These are phyloP conservation scores for Zhuqinia jingwanae DNA, from an alignment of 2,888 invertebrate species.

Conservation along the genomic window DNA sequence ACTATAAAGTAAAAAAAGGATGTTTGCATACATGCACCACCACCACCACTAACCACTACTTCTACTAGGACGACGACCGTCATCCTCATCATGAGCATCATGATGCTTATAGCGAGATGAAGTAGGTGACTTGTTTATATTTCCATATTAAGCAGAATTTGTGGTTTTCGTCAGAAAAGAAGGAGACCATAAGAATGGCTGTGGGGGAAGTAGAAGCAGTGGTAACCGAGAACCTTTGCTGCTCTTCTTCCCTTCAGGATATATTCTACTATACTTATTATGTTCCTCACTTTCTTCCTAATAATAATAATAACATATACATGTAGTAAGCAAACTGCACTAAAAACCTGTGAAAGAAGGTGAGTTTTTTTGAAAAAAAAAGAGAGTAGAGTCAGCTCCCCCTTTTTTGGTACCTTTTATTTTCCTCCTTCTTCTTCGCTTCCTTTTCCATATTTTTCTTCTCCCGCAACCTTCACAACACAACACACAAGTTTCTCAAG, in stretches of 20 bases:
- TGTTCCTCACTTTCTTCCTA: background rate
- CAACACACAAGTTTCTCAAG: too few relatives aligned
- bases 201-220: slow-evolving; percentile 45
- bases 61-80: too few relatives aligned
- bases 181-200: slow-evolving; percentile 55
- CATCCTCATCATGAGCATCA: background rate
- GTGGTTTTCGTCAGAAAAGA: slow-evolving; percentile 61
- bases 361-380: slow-evolving; percentile 12
- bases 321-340: background rate
- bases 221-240: slow-evolving; percentile 20
- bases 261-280: background rate
- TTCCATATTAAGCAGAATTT: slow-evolving; percentile 69
- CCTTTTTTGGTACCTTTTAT: slow-evolving; percentile 8
- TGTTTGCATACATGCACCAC: slow-evolving; percentile 40
- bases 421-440: slow-evolving; percentile 8
- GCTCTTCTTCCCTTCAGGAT: slow-evolving; percentile 28
- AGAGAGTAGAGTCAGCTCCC: slow-evolving; percentile 24
- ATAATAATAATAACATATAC: too few relatives aligned
- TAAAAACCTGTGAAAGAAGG: slow-evolving; percentile 42
- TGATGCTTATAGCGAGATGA: slow-evolving; percentile 39
- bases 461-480: too few relatives aligned
- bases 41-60: too few relatives aligned
- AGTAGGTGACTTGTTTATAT: slow-evolving; percentile 68
- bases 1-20: background rate
- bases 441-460: background rate